Conservation (phyloP, 2,797 vertebrate genomes). For the Moxostoma hubbsi region DNA sequence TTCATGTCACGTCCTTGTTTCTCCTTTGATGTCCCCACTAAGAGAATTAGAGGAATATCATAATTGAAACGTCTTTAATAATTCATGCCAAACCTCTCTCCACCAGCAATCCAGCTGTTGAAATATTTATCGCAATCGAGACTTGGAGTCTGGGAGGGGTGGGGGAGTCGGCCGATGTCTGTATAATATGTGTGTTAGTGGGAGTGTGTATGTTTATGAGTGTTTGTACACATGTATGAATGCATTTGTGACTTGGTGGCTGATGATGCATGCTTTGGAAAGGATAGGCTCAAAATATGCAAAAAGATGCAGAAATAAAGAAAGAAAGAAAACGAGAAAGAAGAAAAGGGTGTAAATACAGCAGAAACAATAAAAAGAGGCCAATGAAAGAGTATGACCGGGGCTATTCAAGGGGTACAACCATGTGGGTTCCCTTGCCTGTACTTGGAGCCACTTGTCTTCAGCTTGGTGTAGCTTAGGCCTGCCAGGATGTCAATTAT, state of each 20-base stretch:
- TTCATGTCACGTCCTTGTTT: constrained; percentile 85
- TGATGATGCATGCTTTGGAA: constrained; percentile 16
- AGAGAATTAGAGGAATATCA: constrained; percentile 99
- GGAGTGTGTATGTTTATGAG: constrained; percentile 20
- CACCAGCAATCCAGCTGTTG: constrained; percentile 84
- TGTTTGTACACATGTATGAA: constrained; percentile 5
- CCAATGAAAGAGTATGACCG: too few relatives aligned
- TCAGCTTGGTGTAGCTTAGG: constrained; percentile 98
- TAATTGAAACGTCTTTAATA: constrained; percentile 99
- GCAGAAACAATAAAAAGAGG: not conserved
- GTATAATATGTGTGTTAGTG: not conserved
- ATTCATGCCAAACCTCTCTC: constrained; percentile 95
- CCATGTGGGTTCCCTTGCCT: constrained; percentile 79
- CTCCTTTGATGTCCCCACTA: constrained; percentile 96
- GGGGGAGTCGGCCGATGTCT: constrained; percentile 56
- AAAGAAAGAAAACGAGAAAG: not conserved
- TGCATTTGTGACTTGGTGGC: not conserved
- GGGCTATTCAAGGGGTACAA: constrained; percentile 8
- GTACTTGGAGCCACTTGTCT: constrained; percentile 98
- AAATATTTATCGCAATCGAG: constrained; percentile 97
- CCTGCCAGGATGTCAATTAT: constrained; percentile 98
- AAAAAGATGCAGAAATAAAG: not conserved
- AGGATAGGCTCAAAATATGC: not conserved
- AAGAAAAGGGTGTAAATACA: not conserved
- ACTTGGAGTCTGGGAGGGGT: constrained; percentile 86